phyloP scores from a whole-genome alignment of 2,113 vertebrate genomes.

The Galeopterus variegatus region DNA sequence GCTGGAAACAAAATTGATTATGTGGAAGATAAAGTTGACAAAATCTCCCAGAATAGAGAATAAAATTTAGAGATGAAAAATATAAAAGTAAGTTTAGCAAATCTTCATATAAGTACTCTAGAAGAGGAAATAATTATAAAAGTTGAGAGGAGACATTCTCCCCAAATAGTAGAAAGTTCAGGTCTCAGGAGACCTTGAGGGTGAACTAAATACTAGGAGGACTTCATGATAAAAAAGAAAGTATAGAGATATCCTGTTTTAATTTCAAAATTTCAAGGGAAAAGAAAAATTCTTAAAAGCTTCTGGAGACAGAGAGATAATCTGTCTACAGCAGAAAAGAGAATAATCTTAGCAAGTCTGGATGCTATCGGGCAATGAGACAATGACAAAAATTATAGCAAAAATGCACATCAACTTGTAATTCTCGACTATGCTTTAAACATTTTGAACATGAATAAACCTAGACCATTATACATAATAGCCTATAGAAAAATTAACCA shows the following conservation, averaged over 20 bases:
- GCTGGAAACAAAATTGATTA: conserved; percentile 27
- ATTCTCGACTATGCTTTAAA: not conserved
- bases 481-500: not conserved
- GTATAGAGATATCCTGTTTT: not conserved
- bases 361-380: not conserved
- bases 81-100: conserved; percentile 3
- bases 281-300: not conserved
- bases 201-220: not conserved
- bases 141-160: not conserved
- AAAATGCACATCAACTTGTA: not conserved
- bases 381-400: not conserved
- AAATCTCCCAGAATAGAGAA: not conserved
- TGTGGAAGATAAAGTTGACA: conserved; percentile 40
- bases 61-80: conserved; percentile 44
- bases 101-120: not conserved
- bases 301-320: not conserved
- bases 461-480: not conserved
- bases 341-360: not conserved
- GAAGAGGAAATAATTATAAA: not conserved
- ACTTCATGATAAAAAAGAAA: not conserved
- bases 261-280: conserved; percentile 37
- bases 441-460: not conserved
- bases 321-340: not conserved
- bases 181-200: not conserved
- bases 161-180: not conserved